Evolutionary conservation across 2,888 invertebrate genomes (phyloP), one percentile per base, ranked within the genome.

Genomic region (Nomada ruficornis): DNA sequence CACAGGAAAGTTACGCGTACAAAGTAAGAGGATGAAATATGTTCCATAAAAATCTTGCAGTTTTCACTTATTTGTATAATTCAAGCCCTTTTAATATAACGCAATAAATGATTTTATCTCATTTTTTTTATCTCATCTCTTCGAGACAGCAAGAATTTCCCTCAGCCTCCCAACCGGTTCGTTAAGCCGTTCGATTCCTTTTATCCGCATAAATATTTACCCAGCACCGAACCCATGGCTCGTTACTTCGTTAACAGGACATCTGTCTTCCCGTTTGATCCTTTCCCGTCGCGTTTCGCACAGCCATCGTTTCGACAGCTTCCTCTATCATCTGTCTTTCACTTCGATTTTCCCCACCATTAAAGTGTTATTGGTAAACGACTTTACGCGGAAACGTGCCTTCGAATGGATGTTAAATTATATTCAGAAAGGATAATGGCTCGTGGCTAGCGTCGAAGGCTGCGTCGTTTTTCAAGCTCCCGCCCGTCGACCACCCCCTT

Each of bases 191-290:
- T 47, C 11, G 65, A 60, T 67, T 69, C 64, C 67, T 64, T 79
- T 74, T 62, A 54, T 47, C 60, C 52, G 55, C 59, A 82, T 80
- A 75, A 80, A 75, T 81, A 74, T 79, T 79, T 81, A 65, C 62
- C 26, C 55, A 29, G 2, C 54, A 62, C n/a, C 65, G 13, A 60
- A 47, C 47, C 68, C 23, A 50, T n/a, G 55, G 64, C 63, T 63
- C 47, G 77, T 72, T 62, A 77, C 63, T 77, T 79, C 73, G 74
- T 74, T 81, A 79, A 70, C 63, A 29, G 60, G 54, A 55, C 50
- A 62, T 69, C 75, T 26, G 74, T 42, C 65, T 29, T 42, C 36
- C 10, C 23, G 50, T 26, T 68, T 55, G 73, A 65, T 73, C 47
- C 57, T 57, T 15, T 47, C 47, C 57, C 54, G 42, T 29, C 52